These are phyloP conservation scores for Dascyllus trimaculatus DNA, from an alignment of 2,113 vertebrate genomes.

Conservation along the genomic window DNA sequence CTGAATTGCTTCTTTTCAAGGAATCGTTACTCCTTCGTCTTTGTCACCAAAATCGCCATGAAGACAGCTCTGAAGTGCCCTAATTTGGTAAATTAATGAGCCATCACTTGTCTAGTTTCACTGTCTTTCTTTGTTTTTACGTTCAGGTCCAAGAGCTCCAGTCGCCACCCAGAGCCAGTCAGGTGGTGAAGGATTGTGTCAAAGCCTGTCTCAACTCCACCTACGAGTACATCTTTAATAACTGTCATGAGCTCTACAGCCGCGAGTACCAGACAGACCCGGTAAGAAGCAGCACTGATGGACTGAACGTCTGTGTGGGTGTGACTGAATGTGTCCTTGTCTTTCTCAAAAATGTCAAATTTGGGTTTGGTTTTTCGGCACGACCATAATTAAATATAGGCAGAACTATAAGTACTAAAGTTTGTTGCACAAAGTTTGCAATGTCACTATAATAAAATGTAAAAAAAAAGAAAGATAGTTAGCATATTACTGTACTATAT, in stretches of 20 bases:
- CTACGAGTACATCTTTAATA: slow-evolving; percentile 98
- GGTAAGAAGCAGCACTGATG: slow-evolving; percentile 56
- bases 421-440: not conserved
- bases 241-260: slow-evolving; percentile 97
- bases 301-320: slow-evolving; percentile 29
- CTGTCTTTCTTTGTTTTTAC: not conserved
- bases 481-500: not conserved
- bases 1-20: not conserved
- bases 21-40: not conserved
- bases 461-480: not conserved
- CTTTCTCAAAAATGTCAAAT: not conserved
- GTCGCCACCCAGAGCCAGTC: slow-evolving; percentile 95
- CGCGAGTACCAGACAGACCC: slow-evolving; percentile 94
- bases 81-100: not conserved
- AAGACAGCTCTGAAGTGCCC: not conserved
- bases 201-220: slow-evolving; percentile 99
- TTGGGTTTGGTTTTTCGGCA: not conserved
- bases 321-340: slow-evolving; percentile 1
- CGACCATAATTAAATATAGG: not conserved
- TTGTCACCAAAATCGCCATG: not conserved
- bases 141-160: slow-evolving; percentile 95
- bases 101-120: not conserved
- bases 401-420: not conserved
- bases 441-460: not conserved
- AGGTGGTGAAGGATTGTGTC: slow-evolving; percentile 98